These are phyloP conservation scores for Haplotaxodon microlepis DNA, from an alignment of 2,113 vertebrate species.

Conservation along the genomic window DNA sequence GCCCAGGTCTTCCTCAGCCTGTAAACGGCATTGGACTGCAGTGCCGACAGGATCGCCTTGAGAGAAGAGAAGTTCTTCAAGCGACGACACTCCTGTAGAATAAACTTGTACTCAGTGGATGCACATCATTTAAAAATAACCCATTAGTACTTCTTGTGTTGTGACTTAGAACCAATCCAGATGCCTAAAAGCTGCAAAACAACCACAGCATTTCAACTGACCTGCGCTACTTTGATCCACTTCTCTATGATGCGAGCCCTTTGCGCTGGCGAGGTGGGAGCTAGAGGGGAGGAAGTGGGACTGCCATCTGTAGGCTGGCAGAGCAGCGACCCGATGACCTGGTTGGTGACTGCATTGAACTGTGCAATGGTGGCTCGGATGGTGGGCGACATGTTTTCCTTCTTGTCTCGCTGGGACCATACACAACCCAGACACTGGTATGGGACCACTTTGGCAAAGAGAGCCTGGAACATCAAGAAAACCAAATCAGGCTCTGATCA, in stretches of 20 bases:
- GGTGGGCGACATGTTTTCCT: conserved; percentile 76
- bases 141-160: background rate
- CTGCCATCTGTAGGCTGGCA: conserved; percentile 14
- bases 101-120: background rate
- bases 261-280: conserved; percentile 45
- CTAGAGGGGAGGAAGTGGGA: background rate
- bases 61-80: conserved; percentile 85
- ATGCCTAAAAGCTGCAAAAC: background rate
- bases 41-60: conserved; percentile 80
- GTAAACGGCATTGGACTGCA: conserved; percentile 84
- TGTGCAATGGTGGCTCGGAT: conserved; percentile 83
- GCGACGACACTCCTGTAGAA: conserved; percentile 71
- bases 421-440: conserved; percentile 86
- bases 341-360: conserved; percentile 81
- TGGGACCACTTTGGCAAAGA: conserved; percentile 76
- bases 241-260: conserved; percentile 80
- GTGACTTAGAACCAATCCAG: background rate
- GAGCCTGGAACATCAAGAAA: conserved; percentile 60
- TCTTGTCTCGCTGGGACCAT: conserved; percentile 87
- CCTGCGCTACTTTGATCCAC: conserved; percentile 85
- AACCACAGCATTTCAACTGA: background rate
- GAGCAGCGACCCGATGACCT: conserved; percentile 80
- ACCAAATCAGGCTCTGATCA: background rate
- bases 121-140: background rate
- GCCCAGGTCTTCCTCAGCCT: conserved; percentile 83